A percentile compares a stretch with the other conserved stretches of the same genome.
Evolutionary conservation across 2,888 invertebrate genomes (phyloP).

Genomic region (Opisthograptis luteolata): DNA sequence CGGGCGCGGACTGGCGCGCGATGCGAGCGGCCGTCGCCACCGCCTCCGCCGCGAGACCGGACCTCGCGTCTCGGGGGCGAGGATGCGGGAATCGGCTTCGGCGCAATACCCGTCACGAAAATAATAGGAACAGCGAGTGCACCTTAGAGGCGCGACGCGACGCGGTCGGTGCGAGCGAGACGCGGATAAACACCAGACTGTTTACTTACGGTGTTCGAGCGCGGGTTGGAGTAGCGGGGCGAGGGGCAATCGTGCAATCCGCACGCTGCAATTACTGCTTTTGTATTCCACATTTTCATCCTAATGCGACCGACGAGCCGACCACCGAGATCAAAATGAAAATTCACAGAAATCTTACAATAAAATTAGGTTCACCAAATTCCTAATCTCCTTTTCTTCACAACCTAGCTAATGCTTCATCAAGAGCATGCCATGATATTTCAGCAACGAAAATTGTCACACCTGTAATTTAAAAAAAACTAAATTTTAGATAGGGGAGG

Average conservation of each 20-base stretch:
- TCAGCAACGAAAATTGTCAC: no score
- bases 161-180: constrained; percentile 83
- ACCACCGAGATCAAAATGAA: constrained; percentile 36
- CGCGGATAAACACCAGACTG: constrained; percentile 85
- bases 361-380: background rate
- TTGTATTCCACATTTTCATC: constrained; percentile 73
- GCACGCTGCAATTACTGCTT: constrained; percentile 81
- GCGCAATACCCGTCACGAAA: constrained; percentile 85
- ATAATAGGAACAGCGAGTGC: constrained; percentile 84
- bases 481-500: no score
- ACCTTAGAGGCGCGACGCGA: constrained; percentile 83
- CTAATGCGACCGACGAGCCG: constrained; percentile 56
- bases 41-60: constrained; percentile 81
- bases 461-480: no score
- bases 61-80: constrained; percentile 83
- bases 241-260: constrained; percentile 80
- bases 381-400: no score
- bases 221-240: constrained; percentile 70
- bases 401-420: no score
- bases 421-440: no score
- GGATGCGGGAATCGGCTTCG: constrained; percentile 84
- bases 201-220: constrained; percentile 83
- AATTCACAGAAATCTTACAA: constrained; percentile 18
- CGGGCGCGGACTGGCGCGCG: constrained; percentile 81
- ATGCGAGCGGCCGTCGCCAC: constrained; percentile 80